A percentile compares a stretch with the other conserved stretches of the same genome.
Evolutionary conservation across 2,797 vertebrate species (phyloP).

Genomic region (Hafferia zeledoni): DNA sequence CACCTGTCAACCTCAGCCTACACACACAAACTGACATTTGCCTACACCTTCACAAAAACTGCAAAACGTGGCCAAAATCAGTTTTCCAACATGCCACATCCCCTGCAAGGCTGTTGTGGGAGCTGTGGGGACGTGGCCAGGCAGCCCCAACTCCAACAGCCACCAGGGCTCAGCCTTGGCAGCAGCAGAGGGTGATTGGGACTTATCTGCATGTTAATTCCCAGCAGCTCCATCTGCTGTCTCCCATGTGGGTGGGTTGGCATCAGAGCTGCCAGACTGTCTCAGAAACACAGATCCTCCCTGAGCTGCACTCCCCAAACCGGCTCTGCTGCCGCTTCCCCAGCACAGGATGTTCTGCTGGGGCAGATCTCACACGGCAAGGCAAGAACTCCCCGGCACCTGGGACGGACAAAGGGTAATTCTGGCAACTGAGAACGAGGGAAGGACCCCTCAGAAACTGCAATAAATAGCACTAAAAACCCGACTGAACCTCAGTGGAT

Average conservation of each 20-base stretch:
- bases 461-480: neutral
- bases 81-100: accelerated
- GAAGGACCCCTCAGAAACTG: neutral
- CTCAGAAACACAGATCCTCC: neutral
- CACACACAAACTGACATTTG: accelerated
- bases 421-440: neutral
- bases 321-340: neutral
- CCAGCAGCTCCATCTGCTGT: slow-evolving; percentile 33
- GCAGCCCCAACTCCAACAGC: neutral
- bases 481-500: accelerated
- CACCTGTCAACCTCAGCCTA: neutral
- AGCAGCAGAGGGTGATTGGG: neutral
- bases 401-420: neutral
- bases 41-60: neutral
- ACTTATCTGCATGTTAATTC: neutral
- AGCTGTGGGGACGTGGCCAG: accelerated
- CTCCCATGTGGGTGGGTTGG: slow-evolving; percentile 48
- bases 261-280: slow-evolving; percentile 36
- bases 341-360: neutral
- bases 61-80: neutral
- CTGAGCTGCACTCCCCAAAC: neutral
- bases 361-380: neutral
- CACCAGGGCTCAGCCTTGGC: neutral
- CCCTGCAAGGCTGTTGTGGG: neutral
- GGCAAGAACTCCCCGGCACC: neutral